phyloP scores from a whole-genome alignment of 2,113 vertebrate species.

The Aepyceros melampus region DNA sequence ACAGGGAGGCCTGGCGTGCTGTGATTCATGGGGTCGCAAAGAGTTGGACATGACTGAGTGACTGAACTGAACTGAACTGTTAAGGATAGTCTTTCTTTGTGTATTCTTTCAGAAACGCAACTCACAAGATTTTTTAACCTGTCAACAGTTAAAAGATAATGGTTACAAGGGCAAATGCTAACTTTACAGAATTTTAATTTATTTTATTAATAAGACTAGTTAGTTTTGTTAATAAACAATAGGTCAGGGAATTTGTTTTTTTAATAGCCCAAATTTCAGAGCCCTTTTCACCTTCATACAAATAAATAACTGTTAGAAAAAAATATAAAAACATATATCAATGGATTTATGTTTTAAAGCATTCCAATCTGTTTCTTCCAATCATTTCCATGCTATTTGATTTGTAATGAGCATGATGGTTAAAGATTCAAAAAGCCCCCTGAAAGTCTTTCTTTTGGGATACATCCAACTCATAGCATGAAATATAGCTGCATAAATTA shows the following conservation, averaged over 20 bases:
- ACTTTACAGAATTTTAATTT: not conserved
- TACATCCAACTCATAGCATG: not conserved
- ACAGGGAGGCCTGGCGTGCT: too few relatives aligned
- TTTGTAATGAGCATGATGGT: not conserved
- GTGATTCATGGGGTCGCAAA: too few relatives aligned
- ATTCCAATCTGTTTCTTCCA: not conserved
- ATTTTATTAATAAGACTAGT: not conserved
- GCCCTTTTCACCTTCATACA: not conserved
- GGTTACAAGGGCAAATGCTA: not conserved
- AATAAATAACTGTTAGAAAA: conserved; percentile 3
- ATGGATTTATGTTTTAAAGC: not conserved
- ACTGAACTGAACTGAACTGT: not conserved
- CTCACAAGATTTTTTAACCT: not conserved
- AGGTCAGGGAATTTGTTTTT: not conserved
- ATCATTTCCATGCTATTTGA: not conserved
- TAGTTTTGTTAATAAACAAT: conserved; percentile 13
- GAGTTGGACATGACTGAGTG: too few relatives aligned
- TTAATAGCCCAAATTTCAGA: not conserved
- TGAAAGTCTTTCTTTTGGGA: not conserved
- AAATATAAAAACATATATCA: not conserved
- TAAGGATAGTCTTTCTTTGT: not conserved
- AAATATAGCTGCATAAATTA: conserved; percentile 47
- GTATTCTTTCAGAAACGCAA: not conserved
- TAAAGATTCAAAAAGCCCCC: not conserved
- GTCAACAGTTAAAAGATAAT: not conserved